Evolutionary conservation across 2,888 invertebrate species (phyloP).

Genomic region (Ischnus inquisitorius): DNA sequence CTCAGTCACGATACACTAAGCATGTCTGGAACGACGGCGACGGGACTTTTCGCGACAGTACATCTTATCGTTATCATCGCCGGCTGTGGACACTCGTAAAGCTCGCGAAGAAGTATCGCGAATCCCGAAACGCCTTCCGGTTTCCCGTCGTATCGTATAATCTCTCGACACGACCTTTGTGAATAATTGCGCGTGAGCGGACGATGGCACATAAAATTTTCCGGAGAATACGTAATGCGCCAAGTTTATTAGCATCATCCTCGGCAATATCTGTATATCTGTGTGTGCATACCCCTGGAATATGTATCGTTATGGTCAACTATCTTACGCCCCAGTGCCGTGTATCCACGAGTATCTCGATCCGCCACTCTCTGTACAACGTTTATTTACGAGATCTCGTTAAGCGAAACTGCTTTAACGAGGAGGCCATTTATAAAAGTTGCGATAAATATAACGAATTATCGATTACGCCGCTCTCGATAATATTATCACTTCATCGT

Average conservation of each 20-base stretch:
- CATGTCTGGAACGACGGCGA: conserved; percentile 25
- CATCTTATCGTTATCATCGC: not conserved
- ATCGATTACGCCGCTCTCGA: conserved; percentile 18
- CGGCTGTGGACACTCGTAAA: conserved; percentile 42
- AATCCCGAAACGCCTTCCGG: conserved; percentile 45
- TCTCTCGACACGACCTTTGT: conserved; percentile 37
- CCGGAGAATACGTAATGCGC: conserved; percentile 66
- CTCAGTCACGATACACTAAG: not conserved
- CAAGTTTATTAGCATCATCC: conserved; percentile 65
- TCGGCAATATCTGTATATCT: conserved; percentile 19
- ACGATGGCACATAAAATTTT: conserved; percentile 59
- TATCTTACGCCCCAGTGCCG: conserved; percentile 10
- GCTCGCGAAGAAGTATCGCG: conserved; percentile 23
- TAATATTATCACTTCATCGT: conserved; percentile 12
- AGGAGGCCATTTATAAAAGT: conserved; percentile 29
- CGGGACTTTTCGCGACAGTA: not conserved
- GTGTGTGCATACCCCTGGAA: not conserved
- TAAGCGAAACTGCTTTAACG: conserved; percentile 56
- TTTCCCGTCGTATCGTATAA: not conserved
- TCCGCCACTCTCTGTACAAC: conserved; percentile 5
- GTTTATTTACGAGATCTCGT: conserved; percentile 59
- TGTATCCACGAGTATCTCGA: not conserved
- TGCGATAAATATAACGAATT: conserved; percentile 38
- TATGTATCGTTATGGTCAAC: conserved; percentile 48
- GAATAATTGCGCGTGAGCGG: conserved; percentile 57